Percentiles rank a stretch among this genome's conserved stretches.
Evolutionary conservation across 2,888 invertebrate genomes (phyloP).

Genomic region (Acleris literana): DNA sequence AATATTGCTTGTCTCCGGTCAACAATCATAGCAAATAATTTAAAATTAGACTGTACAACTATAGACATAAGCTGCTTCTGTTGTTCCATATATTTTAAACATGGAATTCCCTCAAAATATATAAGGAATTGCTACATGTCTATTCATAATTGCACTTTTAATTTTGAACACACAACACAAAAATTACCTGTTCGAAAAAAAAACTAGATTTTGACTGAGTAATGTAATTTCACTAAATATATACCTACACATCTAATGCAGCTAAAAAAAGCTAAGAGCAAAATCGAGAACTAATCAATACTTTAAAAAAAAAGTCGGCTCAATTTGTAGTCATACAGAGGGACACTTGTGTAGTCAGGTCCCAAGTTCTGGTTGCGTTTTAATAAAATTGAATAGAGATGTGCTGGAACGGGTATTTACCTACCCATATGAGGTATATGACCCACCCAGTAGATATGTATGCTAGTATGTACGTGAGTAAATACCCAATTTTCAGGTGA

Average conservation of each 20-base stretch:
- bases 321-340: too few relatives aligned
- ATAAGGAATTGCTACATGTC: slow-evolving; percentile 41
- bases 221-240: background rate
- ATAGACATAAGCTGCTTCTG: slow-evolving; percentile 27
- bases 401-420: too few relatives aligned
- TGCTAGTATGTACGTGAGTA: too few relatives aligned
- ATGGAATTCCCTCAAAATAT: slow-evolving; percentile 70
- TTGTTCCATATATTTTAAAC: slow-evolving; percentile 30
- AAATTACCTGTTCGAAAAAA: background rate
- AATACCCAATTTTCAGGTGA: too few relatives aligned
- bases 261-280: background rate
- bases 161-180: slow-evolving; percentile 39
- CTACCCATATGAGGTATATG: too few relatives aligned
- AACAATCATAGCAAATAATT: slow-evolving; percentile 26
- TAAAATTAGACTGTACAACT: slow-evolving; percentile 35
- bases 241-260: background rate
- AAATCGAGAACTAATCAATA: too few relatives aligned
- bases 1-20: slow-evolving; percentile 17
- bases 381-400: too few relatives aligned
- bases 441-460: too few relatives aligned
- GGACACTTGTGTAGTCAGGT: too few relatives aligned
- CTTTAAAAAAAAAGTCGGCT: too few relatives aligned
- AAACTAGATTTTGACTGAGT: background rate
- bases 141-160: slow-evolving; percentile 70
- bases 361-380: too few relatives aligned